Percentiles rank a stretch among this genome's conserved stretches.
These are phyloP conservation scores for Amazona vittata DNA, from an alignment of 2,113 vertebrate genomes.

Conservation along the genomic window DNA sequence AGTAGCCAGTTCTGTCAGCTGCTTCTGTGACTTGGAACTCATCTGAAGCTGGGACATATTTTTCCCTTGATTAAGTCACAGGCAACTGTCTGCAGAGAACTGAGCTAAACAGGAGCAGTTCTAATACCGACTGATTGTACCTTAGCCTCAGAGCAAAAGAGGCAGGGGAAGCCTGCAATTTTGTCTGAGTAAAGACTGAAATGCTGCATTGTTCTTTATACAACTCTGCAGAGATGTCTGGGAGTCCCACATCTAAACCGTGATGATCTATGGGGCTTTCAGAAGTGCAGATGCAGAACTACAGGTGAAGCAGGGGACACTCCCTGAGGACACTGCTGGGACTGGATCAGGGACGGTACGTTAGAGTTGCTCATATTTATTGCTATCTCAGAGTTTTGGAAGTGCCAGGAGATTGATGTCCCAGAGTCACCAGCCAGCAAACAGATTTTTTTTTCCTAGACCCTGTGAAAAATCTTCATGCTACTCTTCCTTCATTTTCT, in stretches of 20 bases:
- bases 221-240: not conserved
- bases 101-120: not conserved
- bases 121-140: not conserved
- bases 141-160: not conserved
- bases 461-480: not conserved
- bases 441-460: not conserved
- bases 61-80: not conserved
- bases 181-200: not conserved
- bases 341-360: not conserved
- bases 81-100: not conserved
- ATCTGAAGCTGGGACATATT: not conserved
- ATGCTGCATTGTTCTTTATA: not conserved
- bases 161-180: not conserved
- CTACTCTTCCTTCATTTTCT: not conserved
- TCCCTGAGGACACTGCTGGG: not conserved
- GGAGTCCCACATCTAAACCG: not conserved
- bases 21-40: conserved; percentile 12
- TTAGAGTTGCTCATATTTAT: not conserved
- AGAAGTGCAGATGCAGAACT: not conserved
- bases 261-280: not conserved
- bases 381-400: not conserved
- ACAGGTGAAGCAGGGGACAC: not conserved
- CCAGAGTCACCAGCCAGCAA: not conserved
- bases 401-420: not conserved
- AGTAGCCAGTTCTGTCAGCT: not conserved